phyloP scores from a whole-genome alignment of 2,113 vertebrate genomes.

The Mastomys natalensis region DNA sequence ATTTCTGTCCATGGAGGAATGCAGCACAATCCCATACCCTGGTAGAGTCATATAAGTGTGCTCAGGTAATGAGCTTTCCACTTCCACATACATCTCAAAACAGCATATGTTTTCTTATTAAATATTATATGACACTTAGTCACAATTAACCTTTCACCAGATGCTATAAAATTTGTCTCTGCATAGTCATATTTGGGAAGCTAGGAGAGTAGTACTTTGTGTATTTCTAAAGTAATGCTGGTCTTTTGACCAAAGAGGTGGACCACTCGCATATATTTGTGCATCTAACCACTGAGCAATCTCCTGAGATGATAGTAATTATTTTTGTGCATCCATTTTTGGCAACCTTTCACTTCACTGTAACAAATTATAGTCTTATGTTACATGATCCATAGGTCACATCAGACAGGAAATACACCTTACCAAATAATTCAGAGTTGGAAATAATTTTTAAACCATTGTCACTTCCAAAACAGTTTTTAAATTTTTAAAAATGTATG shows the following conservation, averaged over 20 bases:
- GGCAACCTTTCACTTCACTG: not conserved
- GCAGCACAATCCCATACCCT: too few relatives aligned
- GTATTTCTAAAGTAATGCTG: constrained; percentile 18
- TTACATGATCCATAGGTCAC: not conserved
- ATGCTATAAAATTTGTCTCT: not conserved
- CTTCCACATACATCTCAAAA: not conserved
- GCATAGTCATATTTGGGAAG: not conserved
- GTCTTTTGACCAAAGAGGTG: not conserved
- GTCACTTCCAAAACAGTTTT: not conserved
- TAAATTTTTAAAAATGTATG: not conserved
- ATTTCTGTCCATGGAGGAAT: not conserved
- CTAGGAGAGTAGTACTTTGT: not conserved
- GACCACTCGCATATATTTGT: not conserved
- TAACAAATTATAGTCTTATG: not conserved
- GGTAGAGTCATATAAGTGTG: not conserved
- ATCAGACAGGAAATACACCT: not conserved
- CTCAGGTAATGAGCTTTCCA: not conserved
- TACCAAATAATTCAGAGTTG: not conserved
- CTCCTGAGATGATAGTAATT: too few relatives aligned
- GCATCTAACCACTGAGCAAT: not conserved
- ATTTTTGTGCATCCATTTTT: not conserved
- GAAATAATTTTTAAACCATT: not conserved
- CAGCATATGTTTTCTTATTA: not conserved
- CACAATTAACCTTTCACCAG: not conserved
- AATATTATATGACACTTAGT: not conserved